These are phyloP conservation scores for Pachliopta kotzebuea DNA, from an alignment of 2,888 invertebrate species.

Conservation along the genomic window DNA sequence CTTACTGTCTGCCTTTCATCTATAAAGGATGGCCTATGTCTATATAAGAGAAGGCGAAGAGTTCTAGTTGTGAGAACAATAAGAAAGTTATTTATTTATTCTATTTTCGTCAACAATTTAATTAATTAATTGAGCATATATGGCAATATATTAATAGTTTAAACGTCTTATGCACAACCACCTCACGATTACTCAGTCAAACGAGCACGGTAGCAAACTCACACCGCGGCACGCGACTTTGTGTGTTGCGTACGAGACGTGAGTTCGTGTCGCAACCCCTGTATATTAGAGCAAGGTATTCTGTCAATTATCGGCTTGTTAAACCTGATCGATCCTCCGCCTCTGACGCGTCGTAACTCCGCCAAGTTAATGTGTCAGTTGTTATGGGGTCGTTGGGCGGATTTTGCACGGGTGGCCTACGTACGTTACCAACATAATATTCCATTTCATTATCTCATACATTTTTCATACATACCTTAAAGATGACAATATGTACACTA, in stretches of 20 bases:
- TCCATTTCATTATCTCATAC: background rate
- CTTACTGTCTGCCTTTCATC: too few relatives aligned
- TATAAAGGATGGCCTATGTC: too few relatives aligned
- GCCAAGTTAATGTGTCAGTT: conserved; percentile 44
- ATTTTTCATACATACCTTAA: background rate
- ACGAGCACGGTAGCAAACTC: conserved; percentile 16
- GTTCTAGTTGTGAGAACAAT: too few relatives aligned
- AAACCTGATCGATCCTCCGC: conserved; percentile 59
- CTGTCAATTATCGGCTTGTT: conserved; percentile 74
- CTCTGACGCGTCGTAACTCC: conserved; percentile 51
- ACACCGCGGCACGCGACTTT: conserved; percentile 1
- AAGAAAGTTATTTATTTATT: too few relatives aligned
- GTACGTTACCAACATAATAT: background rate
- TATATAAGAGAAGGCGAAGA: too few relatives aligned
- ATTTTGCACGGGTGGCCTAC: conserved; percentile 12
- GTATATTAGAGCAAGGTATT: conserved; percentile 41
- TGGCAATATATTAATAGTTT: conserved; percentile 10
- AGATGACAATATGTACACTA: background rate
- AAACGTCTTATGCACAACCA: conserved; percentile 10
- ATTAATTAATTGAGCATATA: conserved; percentile 2
- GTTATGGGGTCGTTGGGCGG: conserved; percentile 25
- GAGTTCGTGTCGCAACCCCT: conserved; percentile 34
- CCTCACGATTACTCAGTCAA: conserved; percentile 16
- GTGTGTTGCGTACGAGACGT: background rate
- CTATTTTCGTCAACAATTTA: background rate